Conservation (phyloP, 2,888 invertebrate genomes). For the Chaitophorus viminalis region DNA sequence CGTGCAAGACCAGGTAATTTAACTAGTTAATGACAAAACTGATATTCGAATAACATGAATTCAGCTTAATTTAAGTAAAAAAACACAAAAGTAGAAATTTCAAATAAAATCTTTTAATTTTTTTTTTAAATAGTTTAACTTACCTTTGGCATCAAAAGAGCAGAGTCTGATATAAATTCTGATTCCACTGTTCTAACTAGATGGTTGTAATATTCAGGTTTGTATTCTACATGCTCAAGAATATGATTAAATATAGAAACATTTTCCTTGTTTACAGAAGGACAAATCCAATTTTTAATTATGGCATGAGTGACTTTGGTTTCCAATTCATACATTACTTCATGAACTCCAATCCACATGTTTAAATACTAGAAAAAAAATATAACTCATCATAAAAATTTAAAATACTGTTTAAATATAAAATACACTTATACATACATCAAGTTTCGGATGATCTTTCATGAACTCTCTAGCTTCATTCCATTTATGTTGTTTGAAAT, state of each 20-base stretch:
- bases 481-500: constrained; percentile 56
- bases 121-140: neutral
- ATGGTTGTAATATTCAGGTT: constrained; percentile 47
- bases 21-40: too few relatives aligned
- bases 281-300: constrained; percentile 39
- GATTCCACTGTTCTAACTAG: constrained; percentile 27
- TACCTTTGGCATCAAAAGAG: constrained; percentile 46
- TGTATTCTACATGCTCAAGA: constrained; percentile 30
- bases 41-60: too few relatives aligned
- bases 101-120: too few relatives aligned
- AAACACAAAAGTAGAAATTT: too few relatives aligned
- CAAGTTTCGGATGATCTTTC: constrained; percentile 51
- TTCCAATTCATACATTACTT: constrained; percentile 35
- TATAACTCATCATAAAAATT: neutral
- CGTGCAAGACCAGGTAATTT: too few relatives aligned
- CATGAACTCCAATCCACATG: constrained; percentile 50
- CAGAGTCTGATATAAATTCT: constrained; percentile 39
- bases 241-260: constrained; percentile 35
- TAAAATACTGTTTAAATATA: neutral
- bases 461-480: constrained; percentile 54
- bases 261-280: neutral
- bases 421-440: constrained; percentile 12
- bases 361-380: constrained; percentile 42
- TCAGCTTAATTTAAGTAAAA: too few relatives aligned
- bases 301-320: constrained; percentile 24